These are phyloP conservation scores for Muntiacus reevesi DNA, from an alignment of 2,113 vertebrate genomes.

Conservation along the genomic window DNA sequence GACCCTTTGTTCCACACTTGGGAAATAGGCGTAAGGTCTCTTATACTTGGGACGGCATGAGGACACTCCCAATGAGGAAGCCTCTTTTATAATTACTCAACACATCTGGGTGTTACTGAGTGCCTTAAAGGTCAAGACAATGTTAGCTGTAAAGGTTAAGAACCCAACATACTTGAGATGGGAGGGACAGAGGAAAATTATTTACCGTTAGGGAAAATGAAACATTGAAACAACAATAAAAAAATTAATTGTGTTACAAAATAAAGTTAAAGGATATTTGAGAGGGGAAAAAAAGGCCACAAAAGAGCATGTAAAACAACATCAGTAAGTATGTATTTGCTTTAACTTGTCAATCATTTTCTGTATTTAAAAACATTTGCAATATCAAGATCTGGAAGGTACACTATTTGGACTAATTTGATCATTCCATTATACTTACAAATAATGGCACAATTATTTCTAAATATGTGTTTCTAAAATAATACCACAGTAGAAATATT, in stretches of 20 bases:
- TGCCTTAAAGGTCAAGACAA: constrained; percentile 9
- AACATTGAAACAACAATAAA: not conserved
- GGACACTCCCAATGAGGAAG: not conserved
- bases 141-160: not conserved
- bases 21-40: not conserved
- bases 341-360: not conserved
- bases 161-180: not conserved
- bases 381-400: not conserved
- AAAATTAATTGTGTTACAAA: not conserved
- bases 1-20: not conserved
- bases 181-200: not conserved
- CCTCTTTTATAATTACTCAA: not conserved
- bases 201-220: not conserved
- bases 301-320: not conserved
- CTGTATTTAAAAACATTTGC: not conserved
- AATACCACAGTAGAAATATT: not conserved
- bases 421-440: not conserved
- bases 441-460: not conserved
- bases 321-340: not conserved
- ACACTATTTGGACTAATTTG: not conserved
- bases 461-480: constrained; percentile 30
- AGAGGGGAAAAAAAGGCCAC: not conserved
- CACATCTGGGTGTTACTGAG: not conserved
- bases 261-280: not conserved
- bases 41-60: not conserved